Percentiles rank a stretch among this genome's conserved stretches.
These are phyloP conservation scores for Argyrosomus regius DNA, from an alignment of 2,797 vertebrate species.

Conservation along the genomic window DNA sequence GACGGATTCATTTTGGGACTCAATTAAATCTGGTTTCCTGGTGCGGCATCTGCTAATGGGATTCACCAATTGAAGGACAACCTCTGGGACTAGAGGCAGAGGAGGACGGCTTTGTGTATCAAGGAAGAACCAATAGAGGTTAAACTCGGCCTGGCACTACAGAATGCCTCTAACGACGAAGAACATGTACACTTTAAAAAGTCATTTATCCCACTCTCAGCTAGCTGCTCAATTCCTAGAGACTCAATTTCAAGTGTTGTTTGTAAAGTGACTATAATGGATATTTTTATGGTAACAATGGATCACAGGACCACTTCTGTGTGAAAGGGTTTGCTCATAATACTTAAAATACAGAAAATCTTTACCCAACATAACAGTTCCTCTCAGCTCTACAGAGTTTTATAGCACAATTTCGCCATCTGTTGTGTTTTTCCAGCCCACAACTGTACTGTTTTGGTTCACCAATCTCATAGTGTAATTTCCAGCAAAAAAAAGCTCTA, in stretches of 20 bases:
- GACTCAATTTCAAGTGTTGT: background rate
- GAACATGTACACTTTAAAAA: background rate
- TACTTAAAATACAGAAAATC: background rate
- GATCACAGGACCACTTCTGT: background rate
- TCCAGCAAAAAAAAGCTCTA: background rate
- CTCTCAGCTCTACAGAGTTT: background rate
- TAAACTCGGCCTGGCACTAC: background rate
- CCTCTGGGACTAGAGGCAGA: background rate
- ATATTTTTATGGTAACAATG: background rate
- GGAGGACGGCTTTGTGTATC: background rate
- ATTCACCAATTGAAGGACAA: slow-evolving; percentile 19
- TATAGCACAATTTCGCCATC: background rate
- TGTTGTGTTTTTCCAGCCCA: background rate
- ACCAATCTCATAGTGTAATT: background rate
- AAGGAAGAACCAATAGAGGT: background rate
- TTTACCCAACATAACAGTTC: background rate
- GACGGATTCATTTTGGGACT: slow-evolving; percentile 48
- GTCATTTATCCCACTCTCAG: background rate
- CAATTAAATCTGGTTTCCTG: slow-evolving; percentile 53
- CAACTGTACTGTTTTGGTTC: background rate
- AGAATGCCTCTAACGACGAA: background rate
- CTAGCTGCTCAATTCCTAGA: background rate
- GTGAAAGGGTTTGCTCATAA: background rate
- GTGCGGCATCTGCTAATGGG: slow-evolving; percentile 9
- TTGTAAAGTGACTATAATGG: background rate